A percentile compares a stretch with the other conserved stretches of the same genome.
Evolutionary conservation across 2,888 invertebrate genomes (phyloP).

Genomic region (Mystacides longicornis): DNA sequence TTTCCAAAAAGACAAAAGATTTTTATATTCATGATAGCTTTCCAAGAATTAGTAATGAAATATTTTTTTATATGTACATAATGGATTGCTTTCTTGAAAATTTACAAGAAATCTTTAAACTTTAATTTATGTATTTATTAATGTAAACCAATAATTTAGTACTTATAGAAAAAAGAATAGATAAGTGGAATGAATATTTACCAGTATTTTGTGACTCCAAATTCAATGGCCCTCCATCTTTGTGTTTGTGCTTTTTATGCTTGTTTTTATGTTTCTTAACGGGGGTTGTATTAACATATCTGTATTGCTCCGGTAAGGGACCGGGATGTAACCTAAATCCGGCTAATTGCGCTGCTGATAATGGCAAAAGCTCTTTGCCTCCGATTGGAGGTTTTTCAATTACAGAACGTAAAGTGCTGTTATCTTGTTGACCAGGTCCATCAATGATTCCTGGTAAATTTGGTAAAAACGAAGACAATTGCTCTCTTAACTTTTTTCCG

Average conservation of each 20-base stretch:
- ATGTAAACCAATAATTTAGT: too few species aligned
- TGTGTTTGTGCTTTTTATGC: constrained; percentile 91
- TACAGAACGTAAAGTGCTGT: constrained; percentile 84
- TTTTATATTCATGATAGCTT: too few species aligned
- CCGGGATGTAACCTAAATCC: constrained; percentile 95
- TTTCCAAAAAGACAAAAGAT: too few species aligned
- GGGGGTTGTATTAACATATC: constrained; percentile 85
- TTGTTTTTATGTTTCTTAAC: constrained; percentile 92
- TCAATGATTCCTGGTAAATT: constrained; percentile 93
- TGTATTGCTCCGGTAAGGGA: constrained; percentile 92
- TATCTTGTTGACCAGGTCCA: constrained; percentile 79
- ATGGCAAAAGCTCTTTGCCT: constrained; percentile 80
- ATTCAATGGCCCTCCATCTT: constrained; percentile 71
- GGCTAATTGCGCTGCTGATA: constrained; percentile 81
- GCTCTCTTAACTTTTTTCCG: constrained; percentile 92
- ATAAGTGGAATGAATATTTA: too few species aligned
- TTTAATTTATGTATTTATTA: too few species aligned
- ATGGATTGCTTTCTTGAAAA: too few species aligned
- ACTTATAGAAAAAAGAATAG: too few species aligned
- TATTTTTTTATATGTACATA: too few species aligned
- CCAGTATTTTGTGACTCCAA: constrained; percentile 70
- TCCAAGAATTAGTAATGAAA: too few species aligned
- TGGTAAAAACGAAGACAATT: constrained; percentile 89
- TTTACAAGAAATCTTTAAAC: too few species aligned
- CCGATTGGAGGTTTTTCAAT: constrained; percentile 94